Percentiles rank a stretch among this genome's conserved stretches.
Evolutionary conservation across 1,140 invertebrate species (phyloP).

Genomic region (Panagrolaimus sp.): DNA sequence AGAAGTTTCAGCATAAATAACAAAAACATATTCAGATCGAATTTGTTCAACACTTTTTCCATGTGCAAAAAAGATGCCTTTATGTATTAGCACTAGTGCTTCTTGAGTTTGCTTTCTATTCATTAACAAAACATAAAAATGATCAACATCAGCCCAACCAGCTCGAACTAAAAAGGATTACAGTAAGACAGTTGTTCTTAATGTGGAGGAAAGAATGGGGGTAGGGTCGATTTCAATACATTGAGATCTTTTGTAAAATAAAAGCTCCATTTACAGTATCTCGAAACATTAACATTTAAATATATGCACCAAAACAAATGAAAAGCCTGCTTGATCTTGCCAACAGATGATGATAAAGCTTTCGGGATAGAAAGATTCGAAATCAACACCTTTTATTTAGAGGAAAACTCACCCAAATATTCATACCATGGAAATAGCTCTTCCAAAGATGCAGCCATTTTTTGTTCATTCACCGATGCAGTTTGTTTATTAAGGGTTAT

Average conservation of each 20-base stretch:
- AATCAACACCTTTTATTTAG: too few species aligned
- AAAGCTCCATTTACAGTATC: too few species aligned
- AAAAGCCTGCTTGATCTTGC: too few species aligned
- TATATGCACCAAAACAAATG: too few species aligned
- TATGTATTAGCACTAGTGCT: conserved; percentile 27
- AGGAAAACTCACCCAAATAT: conserved; percentile 31
- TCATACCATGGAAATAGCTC: conserved; percentile 36
- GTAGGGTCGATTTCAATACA: too few species aligned
- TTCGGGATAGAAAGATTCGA: too few species aligned
- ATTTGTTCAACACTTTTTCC: conserved; percentile 15
- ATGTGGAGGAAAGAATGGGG: too few species aligned
- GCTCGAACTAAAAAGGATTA: not conserved
- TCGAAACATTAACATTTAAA: too few species aligned
- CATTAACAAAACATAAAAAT: conserved; percentile 27
- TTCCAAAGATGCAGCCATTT: conserved; percentile 17
- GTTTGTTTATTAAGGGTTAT: conserved; percentile 27
- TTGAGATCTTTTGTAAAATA: too few species aligned
- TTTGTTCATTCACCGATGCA: conserved; percentile 21
- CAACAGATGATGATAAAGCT: too few species aligned
- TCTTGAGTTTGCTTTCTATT: conserved; percentile 29
- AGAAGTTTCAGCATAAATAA: conserved; percentile 34
- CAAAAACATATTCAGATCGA: conserved; percentile 14
- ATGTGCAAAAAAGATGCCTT: conserved; percentile 1
- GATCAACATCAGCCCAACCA: not conserved
- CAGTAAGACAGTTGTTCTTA: conserved; percentile 11